These are phyloP conservation scores for Rhincodon typus DNA, from an alignment of 2,797 vertebrate genomes.

Conservation along the genomic window DNA sequence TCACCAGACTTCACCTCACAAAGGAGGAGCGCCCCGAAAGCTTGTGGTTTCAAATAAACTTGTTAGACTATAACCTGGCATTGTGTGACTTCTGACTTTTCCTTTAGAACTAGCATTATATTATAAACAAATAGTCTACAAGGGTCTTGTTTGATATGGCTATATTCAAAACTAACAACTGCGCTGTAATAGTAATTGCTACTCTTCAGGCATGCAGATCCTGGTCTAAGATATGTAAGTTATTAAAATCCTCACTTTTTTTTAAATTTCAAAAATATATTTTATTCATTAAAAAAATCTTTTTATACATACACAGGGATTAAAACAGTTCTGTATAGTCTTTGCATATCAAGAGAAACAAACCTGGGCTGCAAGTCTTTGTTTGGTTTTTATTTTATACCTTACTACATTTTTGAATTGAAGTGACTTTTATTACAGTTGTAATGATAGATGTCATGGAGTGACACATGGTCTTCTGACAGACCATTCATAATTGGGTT, in stretches of 20 bases:
- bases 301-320: no score
- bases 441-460: not conserved
- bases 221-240: not conserved
- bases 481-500: no score
- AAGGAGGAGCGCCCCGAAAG: no score
- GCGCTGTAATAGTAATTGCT: not conserved
- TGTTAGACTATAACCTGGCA: no score
- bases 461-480: not conserved
- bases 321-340: no score
- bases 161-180: not conserved
- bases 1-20: no score
- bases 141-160: not conserved
- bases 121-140: not conserved
- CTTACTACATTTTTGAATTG: not conserved
- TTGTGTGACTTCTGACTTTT: not conserved
- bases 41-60: no score
- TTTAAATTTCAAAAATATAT: no score
- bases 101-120: not conserved
- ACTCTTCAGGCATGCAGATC: not conserved
- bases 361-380: not conserved
- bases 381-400: not conserved
- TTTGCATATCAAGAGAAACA: no score
- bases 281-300: no score
- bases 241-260: not conserved
- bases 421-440: not conserved